Percentiles rank a stretch among this genome's conserved stretches.
Conservation (phyloP, 2,113 vertebrate species). For the Ovibos moschatus region DNA sequence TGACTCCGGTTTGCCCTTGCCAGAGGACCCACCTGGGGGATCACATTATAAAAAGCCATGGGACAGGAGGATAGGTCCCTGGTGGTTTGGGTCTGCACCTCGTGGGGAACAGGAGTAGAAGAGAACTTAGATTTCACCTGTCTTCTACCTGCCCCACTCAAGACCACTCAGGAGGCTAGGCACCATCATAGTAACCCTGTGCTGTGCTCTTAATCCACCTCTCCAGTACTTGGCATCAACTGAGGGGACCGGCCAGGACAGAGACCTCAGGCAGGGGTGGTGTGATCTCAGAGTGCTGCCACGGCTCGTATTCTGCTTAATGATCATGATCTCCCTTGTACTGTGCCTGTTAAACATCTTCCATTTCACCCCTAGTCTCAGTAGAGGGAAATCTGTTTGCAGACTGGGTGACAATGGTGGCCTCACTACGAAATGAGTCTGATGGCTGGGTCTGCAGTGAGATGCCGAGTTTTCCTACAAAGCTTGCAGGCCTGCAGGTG, state of each 20-base stretch:
- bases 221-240: not conserved
- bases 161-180: not conserved
- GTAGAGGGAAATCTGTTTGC: not conserved
- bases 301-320: not conserved
- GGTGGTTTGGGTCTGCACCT: not conserved
- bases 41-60: not conserved
- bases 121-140: not conserved
- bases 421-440: not conserved
- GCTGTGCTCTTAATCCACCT: not conserved
- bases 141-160: not conserved
- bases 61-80: not conserved
- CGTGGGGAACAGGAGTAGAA: not conserved
- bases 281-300: not conserved
- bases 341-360: not conserved
- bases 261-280: not conserved
- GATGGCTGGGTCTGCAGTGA: not conserved
- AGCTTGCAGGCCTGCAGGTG: not conserved
- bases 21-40: fast-evolving
- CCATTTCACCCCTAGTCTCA: not conserved
- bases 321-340: not conserved
- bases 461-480: not conserved
- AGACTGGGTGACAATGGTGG: not conserved
- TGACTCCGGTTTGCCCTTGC: not conserved
- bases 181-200: not conserved
- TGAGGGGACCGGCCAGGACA: not conserved